phyloP scores from a whole-genome alignment of 2,888 invertebrate genomes.

The Nephrotoma appendiculata region DNA sequence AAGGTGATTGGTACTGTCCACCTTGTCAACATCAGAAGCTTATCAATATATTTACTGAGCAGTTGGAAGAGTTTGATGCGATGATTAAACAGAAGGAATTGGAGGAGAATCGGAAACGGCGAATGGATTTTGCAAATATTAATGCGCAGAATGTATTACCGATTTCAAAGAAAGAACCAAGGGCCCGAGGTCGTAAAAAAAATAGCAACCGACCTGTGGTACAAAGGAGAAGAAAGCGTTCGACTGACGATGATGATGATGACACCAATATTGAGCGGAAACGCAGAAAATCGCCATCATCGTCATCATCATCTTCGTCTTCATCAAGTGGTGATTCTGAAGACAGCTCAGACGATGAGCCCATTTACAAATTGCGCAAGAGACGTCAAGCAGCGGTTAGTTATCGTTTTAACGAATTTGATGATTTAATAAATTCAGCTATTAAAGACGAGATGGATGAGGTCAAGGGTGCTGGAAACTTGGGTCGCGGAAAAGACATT shows the following conservation, averaged over 20 bases:
- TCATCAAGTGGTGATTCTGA: not conserved
- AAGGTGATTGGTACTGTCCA: slow-evolving; percentile 97
- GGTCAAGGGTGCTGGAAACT: slow-evolving; percentile 63
- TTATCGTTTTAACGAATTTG: slow-evolving; percentile 83
- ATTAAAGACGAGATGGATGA: slow-evolving; percentile 66
- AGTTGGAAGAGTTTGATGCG: slow-evolving; percentile 63
- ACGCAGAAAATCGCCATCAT: slow-evolving; percentile 15
- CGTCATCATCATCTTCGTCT: slow-evolving; percentile 12
- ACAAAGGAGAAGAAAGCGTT: slow-evolving; percentile 10
- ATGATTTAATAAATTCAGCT: slow-evolving; percentile 88
- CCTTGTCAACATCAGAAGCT: slow-evolving; percentile 83
- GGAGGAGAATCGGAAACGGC: slow-evolving; percentile 50
- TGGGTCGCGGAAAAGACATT: slow-evolving; percentile 81
- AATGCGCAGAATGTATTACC: slow-evolving; percentile 56
- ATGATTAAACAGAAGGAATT: slow-evolving; percentile 47
- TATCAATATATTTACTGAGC: slow-evolving; percentile 56
- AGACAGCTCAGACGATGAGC: slow-evolving; percentile 43
- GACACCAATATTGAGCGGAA: slow-evolving; percentile 10
- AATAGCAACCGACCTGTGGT: slow-evolving; percentile 19
- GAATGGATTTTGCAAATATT: slow-evolving; percentile 59
- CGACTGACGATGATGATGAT: slow-evolving; percentile 17
- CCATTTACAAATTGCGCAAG: slow-evolving; percentile 72
- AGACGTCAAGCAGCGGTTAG: slow-evolving; percentile 67
- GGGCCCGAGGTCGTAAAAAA: slow-evolving; percentile 18
- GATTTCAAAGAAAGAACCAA: not conserved